These are phyloP conservation scores for Eupithecia inturbata DNA, from an alignment of 2,888 invertebrate genomes.

Conservation along the genomic window DNA sequence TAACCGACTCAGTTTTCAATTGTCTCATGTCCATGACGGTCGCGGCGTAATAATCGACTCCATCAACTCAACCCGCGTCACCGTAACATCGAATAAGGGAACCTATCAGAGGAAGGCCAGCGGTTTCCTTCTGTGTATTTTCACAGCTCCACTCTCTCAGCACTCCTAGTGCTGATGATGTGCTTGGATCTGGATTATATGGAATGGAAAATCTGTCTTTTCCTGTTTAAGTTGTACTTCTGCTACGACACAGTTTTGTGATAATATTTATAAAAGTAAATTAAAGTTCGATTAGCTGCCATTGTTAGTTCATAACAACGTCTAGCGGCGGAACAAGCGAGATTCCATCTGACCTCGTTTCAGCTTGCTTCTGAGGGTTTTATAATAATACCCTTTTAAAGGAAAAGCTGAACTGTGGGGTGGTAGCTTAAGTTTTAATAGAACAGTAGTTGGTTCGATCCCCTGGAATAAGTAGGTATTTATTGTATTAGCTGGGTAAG, in stretches of 20 bases:
- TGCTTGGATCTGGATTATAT: too few relatives aligned
- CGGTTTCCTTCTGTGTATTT: too few relatives aligned
- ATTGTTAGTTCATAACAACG: conserved; percentile 30
- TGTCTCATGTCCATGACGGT: too few relatives aligned
- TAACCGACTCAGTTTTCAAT: too few relatives aligned
- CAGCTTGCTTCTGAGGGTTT: conserved; percentile 2
- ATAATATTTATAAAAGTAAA: conserved; percentile 31
- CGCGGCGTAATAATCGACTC: too few relatives aligned
- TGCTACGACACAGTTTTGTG: not conserved
- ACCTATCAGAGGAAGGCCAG: too few relatives aligned
- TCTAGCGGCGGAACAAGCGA: conserved; percentile 16
- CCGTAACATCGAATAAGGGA: too few relatives aligned
- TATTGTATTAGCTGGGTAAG: not conserved
- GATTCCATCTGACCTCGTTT: conserved; percentile 32
- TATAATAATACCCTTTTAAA: not conserved
- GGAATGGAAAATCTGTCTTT: too few relatives aligned
- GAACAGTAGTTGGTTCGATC: not conserved
- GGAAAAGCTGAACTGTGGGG: not conserved
- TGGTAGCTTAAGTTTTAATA: not conserved
- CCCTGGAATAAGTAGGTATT: not conserved
- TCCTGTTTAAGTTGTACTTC: conserved; percentile 1
- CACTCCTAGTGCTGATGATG: too few relatives aligned
- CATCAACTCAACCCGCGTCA: too few relatives aligned
- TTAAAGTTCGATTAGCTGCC: conserved; percentile 39
- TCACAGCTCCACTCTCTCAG: too few relatives aligned